Conservation (phyloP, 2,888 invertebrate genomes). For the Strigamia transsilvanica region DNA sequence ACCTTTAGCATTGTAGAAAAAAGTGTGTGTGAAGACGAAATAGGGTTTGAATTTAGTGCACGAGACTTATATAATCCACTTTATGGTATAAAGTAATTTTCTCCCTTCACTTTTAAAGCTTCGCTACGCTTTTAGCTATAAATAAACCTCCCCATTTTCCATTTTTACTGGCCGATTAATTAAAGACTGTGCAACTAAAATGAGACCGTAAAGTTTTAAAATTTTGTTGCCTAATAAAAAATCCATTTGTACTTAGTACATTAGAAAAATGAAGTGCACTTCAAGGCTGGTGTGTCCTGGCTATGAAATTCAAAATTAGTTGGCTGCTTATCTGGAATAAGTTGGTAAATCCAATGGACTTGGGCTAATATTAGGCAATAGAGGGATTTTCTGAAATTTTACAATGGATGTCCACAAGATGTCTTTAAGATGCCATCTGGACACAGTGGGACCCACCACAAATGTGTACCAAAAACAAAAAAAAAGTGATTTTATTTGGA, state of each 20-base stretch:
- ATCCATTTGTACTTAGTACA: slow-evolving; percentile 5
- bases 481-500: too few relatives aligned
- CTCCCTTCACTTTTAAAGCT: slow-evolving; percentile 1
- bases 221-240: slow-evolving; percentile 35
- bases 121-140: slow-evolving; percentile 8
- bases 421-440: too few relatives aligned
- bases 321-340: neutral
- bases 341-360: neutral
- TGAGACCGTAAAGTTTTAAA: slow-evolving; percentile 11
- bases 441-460: too few relatives aligned
- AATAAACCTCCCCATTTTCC: neutral
- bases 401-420: too few relatives aligned
- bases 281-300: neutral
- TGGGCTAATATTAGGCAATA: too few relatives aligned
- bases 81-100: slow-evolving; percentile 1
- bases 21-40: neutral
- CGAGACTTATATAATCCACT: neutral
- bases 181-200: neutral
- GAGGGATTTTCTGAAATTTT: too few relatives aligned
- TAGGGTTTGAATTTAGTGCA: slow-evolving; percentile 8
- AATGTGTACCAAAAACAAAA: too few relatives aligned
- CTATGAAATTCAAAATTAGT: neutral
- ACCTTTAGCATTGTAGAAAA: neutral
- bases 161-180: neutral
- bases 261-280: neutral